These are phyloP conservation scores for Lysandra coridon DNA, from an alignment of 2,888 invertebrate genomes.

Conservation along the genomic window DNA sequence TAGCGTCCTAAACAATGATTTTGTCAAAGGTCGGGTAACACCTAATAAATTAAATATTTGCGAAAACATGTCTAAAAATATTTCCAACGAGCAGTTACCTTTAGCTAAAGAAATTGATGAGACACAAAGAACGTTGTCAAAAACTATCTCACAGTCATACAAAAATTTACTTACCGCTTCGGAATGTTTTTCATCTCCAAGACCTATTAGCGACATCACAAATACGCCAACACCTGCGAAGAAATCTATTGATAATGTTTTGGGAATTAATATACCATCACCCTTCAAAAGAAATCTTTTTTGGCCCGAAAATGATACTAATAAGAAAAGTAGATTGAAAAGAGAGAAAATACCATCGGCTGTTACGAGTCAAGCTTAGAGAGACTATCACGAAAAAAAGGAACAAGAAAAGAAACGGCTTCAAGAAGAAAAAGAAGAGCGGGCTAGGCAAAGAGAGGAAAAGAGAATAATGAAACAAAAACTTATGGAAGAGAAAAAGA, in stretches of 20 bases:
- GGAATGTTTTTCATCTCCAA: no score
- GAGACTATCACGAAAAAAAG: conserved; percentile 24
- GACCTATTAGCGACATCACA: no score
- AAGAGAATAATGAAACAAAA: background rate
- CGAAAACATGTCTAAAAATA: conserved; percentile 14
- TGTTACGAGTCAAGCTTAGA: conserved; percentile 13
- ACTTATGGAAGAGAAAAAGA: conserved; percentile 1
- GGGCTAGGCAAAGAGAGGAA: background rate
- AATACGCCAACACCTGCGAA: no score
- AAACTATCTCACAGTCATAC: no score
- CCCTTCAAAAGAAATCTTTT: conserved; percentile 21
- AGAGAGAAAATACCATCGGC: conserved; percentile 8
- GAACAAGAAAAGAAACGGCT: background rate
- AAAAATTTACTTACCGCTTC: no score
- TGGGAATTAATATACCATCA: conserved; percentile 13
- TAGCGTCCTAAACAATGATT: conserved; percentile 10
- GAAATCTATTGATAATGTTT: background rate
- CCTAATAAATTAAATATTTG: conserved; percentile 11
- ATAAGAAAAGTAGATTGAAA: background rate
- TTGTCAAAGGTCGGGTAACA: background rate
- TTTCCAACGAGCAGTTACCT: background rate
- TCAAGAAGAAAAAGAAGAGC: background rate
- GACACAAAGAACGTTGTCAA: no score
- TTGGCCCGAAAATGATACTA: conserved; percentile 15
- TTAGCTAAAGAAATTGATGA: background rate